Conservation (phyloP, 2,797 vertebrate species). For the Vireo griseus region DNA sequence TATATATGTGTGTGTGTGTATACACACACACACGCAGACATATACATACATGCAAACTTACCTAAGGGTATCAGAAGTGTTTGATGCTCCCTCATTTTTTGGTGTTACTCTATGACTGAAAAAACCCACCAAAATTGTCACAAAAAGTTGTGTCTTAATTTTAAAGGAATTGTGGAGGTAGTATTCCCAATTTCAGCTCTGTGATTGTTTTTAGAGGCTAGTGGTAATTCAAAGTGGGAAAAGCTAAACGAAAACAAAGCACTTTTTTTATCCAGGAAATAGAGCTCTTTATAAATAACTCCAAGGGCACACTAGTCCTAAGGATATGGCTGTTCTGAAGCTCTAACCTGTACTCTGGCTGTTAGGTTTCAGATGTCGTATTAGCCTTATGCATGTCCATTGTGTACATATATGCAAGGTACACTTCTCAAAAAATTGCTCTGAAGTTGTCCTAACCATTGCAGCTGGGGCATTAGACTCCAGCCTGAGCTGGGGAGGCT, state of each 20-base stretch:
- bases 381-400: not conserved
- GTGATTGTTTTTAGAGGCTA: not conserved
- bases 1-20: not conserved
- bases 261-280: not conserved
- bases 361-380: not conserved
- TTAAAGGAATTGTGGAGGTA: slow-evolving; percentile 11
- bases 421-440: not conserved
- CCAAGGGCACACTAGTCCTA: rapidly evolving
- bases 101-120: not conserved
- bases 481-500: not conserved
- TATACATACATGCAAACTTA: not conserved
- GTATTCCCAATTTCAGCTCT: not conserved
- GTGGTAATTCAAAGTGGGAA: not conserved
- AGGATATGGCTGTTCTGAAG: not conserved
- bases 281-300: not conserved
- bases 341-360: not conserved
- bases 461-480: not conserved
- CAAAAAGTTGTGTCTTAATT: not conserved
- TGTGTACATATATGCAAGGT: rapidly evolving
- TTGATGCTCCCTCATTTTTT: slow-evolving; percentile 40
- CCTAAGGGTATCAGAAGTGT: slow-evolving; percentile 43
- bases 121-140: not conserved
- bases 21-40: not conserved
- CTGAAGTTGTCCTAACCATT: not conserved
- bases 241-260: not conserved